Evolutionary conservation across 2,113 vertebrate species (phyloP), one percentile per base, ranked within the genome.

Genomic region (Sarotherodon lohbergeri): DNA sequence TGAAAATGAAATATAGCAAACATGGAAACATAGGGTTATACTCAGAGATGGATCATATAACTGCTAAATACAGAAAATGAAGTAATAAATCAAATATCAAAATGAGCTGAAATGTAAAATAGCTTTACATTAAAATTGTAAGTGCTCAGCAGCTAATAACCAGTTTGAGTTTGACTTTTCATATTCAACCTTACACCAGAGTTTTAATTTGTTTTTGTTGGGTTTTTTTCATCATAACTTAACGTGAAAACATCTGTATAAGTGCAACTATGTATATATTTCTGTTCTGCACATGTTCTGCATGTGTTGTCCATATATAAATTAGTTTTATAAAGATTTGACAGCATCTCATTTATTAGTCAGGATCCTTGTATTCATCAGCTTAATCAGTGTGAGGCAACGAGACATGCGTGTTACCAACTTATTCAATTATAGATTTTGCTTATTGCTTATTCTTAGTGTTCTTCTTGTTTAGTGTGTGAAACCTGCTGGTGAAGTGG

Each of bases 1-100:
- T 99, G 86, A 54, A 96, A 90, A 14, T 89, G 29, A 57, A 87
- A 89, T 6, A 43, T 50, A 81, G 7, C 27, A 41, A 27, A 80
- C 9, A 17, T 32, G 29, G n/a, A 66, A 12, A 59, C 5, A 36
- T 9, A 36, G 54, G 4, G 22, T 68, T 29, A 82, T 14, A 46
- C 32, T 54, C 36, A 57, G 7, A 76, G 50, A 43, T 41, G 13
- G 6, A 61, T 81, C 10, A 56, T 16, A 3, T 12, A 80, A 39
- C 50, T 3, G 24, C 22, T n/a, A 80, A 1, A 39, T 36, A 81
- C 22, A 63, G 13, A 24, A 79, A 73, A 24, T 46, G 22, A 46
- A 73, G 39, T 41, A 27, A 46, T 0, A 27, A 10, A 73, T 71
- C 7, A 46, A 27, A 73, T 46, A 73, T 73, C 39, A 43, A 73